Evolutionary conservation across 2,888 invertebrate species (phyloP), one percentile per base, ranked within the genome.

Genomic region (Polymixis lichenea): DNA sequence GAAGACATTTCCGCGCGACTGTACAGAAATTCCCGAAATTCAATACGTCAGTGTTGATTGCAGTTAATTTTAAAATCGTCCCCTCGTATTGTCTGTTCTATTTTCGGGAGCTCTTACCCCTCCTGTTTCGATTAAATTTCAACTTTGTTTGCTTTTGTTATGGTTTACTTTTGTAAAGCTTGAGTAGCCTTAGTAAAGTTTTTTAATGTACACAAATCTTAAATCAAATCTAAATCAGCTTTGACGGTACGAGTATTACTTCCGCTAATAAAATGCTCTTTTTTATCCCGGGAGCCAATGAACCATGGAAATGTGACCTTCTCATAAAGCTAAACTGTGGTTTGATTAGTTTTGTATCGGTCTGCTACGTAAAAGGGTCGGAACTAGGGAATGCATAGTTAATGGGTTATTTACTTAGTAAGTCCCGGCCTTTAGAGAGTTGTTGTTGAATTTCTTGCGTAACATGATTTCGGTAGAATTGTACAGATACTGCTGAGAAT

Each of bases 11-110:
- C 85, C 75, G 56, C 85, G 65, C 85, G 87, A 93, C 86, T 92
- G 94, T 95, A 93, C 82, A 85, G 17, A 79, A 92, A 94, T 95
- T 91, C 93, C 91, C 90, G 96, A 96, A 96, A 96, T 96, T 95
- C 95, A 95, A 96, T 96, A 95, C 95, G 95, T 95, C 95, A 95
- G 96, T 95, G 95, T 96, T 96, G 96, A 96, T 96, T 96, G 95
- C 96, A 96, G 96, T 96, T 96, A 96, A 96, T 96, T 96, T 96
- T 96, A 96, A 95, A 95, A 94, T 91, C 95, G 94, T 95, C 95
- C 95, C 95, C 95, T 95, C 93, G 93, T 91, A 95, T 96, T 95
- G 96, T 95, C 92, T 88, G 82, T 87, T 91, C 94, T 96, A 95
- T 95, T 95, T 95, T 92, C 90, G 92, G 83, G 4, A 53, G 80